Base-by-base conservation (phyloP, 2,888 invertebrate species). In the Zele albiditarsus region DNA sequence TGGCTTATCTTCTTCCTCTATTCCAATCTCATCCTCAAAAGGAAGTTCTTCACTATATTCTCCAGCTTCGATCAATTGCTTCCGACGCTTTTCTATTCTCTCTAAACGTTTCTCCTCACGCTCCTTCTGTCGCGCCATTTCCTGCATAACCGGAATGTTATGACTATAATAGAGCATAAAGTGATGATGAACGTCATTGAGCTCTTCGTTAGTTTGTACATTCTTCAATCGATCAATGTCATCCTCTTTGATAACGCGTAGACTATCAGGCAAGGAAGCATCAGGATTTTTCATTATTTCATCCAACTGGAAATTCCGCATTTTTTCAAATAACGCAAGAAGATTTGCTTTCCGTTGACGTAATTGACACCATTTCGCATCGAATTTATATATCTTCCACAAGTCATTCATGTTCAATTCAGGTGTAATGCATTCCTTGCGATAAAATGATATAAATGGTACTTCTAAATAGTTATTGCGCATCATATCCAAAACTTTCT, bases 391-490 rank as follows among this genome's bases (percentile, higher is more conserved):
- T 20, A 98, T 95, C 87, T 95, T 96, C 98, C 98, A 99, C 63
- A 99, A 90, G 86, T 98, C 98, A 84, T 96, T 96, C 71, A 97
- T 96, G 82, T 94, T 95, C 27, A 99, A 90, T 84, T 98, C 98
- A 0, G 97, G 97, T 85, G 96, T 95, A 0, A 98, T 96, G 84
- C 97, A 97, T 89, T 99, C 98, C 89, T 98, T 98, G 27, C 98
- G 93, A 89, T 99, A 99, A 90, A 97, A 98, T 0, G 97, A 97
- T 83, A 99, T 98, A 89, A 99, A 99, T 0, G 98, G 98, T 62
- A 98, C 98, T 90, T 98, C 98, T 82, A 97, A 90, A 68, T 96
- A 94, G 86, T 97, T 96, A 87, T 97, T 98, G 67, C 98, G 91
- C 93, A 98, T 97, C 87, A 97, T 97, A 85, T 97, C 96, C 46